These are phyloP conservation scores for Penaeus chinensis DNA, from an alignment of 1,140 invertebrate genomes.

Conservation along the genomic window DNA sequence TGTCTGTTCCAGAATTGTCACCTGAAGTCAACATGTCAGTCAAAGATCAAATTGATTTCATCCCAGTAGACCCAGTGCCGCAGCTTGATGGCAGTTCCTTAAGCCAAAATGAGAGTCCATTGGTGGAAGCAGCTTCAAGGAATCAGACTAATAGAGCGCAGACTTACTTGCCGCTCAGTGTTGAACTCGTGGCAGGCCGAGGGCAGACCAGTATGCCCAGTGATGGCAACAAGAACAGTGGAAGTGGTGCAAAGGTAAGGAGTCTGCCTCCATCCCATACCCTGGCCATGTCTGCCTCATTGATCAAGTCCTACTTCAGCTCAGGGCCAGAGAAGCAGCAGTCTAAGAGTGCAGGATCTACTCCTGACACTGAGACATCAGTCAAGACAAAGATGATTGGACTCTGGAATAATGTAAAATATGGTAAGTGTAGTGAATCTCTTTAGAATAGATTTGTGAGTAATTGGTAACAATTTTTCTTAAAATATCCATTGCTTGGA, in stretches of 20 bases:
- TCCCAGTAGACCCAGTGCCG: neutral
- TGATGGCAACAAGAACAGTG: conserved; percentile 33
- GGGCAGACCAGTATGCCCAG: conserved; percentile 32
- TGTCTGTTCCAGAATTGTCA: conserved; percentile 25
- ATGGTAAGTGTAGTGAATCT: conserved; percentile 29
- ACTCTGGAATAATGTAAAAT: conserved; percentile 54
- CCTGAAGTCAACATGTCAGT: neutral
- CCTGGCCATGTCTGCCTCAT: conserved; percentile 45
- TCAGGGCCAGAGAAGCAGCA: conserved; percentile 30
- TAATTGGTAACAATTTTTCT: neutral
- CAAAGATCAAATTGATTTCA: neutral
- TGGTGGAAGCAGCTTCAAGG: neutral
- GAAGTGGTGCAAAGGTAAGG: conserved; percentile 25
- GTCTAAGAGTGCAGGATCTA: conserved; percentile 19
- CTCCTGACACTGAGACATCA: conserved; percentile 44
- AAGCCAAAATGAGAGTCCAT: neutral
- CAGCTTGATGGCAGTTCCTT: conserved; percentile 2
- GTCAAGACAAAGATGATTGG: conserved; percentile 55
- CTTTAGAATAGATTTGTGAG: neutral
- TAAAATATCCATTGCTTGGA: too few species aligned
- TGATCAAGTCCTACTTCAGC: conserved; percentile 47
- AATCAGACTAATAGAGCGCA: neutral
- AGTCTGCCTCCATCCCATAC: conserved; percentile 47
- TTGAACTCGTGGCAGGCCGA: conserved; percentile 43
- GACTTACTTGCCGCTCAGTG: conserved; percentile 38